Base-by-base conservation (phyloP, 1,140 invertebrate species). In the Drosophila aff. region DNA sequence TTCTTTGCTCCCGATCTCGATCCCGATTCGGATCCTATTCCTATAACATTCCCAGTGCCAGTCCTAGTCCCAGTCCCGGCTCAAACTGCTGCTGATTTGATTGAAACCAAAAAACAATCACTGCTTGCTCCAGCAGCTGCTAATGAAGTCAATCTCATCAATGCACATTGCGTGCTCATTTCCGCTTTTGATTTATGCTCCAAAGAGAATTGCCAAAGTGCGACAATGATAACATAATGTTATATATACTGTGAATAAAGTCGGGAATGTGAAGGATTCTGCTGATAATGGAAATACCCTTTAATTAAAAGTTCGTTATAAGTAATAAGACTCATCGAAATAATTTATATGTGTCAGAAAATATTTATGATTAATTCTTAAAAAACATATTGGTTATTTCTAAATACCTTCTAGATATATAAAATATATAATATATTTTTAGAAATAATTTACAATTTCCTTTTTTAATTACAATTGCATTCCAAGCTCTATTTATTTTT, bases 61-160 rank as follows among this genome's bases (percentile, higher is more conserved):
- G 26, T 57, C 52, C 33, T 31, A 18, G 11, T 21, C 72, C 65
- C 18, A 2, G 31, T 47, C 6, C 55, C 52, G 40, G 38, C 46
- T 50, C 40, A 28, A 28, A 26, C 57, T 60, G 80, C 43, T 75
- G 50, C 64, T 84, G 77, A 85, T 84, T 85, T 84, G 82, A 85
- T 84, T 85, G 74, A 80, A 84, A 74, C 71, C 71, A 73, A 74
- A 74, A 81, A 84, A 84, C 81, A 84, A 85, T 84, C 81, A 85
- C 55, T 65, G 50, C 46, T 67, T 73, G 81, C 81, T 60, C 55
- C 49, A 52, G 67, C 76, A 84, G 73, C 78, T 77, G 81, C 81
- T 84, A 84, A 84, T 84, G 81, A 84, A 84, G 81, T 84, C 81
- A 81, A 73, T 85, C 82, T 84, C 82, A 85, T 84, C 82, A 85